Conservation (phyloP, 2,113 vertebrate species). For the Bufo bufo region DNA sequence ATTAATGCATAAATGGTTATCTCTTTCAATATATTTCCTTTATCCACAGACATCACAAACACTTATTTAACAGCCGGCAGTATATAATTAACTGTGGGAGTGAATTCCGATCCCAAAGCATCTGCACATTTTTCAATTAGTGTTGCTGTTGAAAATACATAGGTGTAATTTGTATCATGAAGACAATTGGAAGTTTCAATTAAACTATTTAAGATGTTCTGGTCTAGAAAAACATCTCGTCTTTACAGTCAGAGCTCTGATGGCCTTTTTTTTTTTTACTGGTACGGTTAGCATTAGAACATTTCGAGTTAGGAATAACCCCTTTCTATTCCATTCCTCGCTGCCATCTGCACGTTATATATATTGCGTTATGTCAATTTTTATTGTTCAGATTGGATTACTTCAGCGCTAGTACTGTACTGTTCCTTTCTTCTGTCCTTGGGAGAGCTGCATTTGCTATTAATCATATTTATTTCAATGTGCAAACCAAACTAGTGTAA, state of each 20-base stretch:
- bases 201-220: slow-evolving; percentile 50
- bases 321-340: background rate
- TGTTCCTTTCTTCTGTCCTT: slow-evolving; percentile 44
- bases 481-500: background rate
- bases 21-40: slow-evolving; percentile 49
- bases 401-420: background rate
- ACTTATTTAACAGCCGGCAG: slow-evolving; percentile 42
- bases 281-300: background rate
- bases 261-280: background rate
- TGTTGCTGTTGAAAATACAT: slow-evolving; percentile 44
- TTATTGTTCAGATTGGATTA: slow-evolving; percentile 46
- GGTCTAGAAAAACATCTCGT: slow-evolving; percentile 13
- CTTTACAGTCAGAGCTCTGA: background rate
- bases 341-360: background rate
- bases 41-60: slow-evolving; percentile 52
- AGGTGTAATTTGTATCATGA: slow-evolving; percentile 57
- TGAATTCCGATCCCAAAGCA: slow-evolving; percentile 47
- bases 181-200: slow-evolving; percentile 38
- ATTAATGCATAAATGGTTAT: slow-evolving; percentile 51
- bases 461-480: slow-evolving; percentile 29
- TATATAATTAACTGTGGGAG: slow-evolving; percentile 54
- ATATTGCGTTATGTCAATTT: slow-evolving; percentile 38
- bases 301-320: slow-evolving; percentile 2
- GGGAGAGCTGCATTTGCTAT: slow-evolving; percentile 16
- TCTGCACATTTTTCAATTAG: slow-evolving; percentile 59